phyloP scores from a whole-genome alignment of 2,113 vertebrate genomes.

The Bambusicola thoracicus region DNA sequence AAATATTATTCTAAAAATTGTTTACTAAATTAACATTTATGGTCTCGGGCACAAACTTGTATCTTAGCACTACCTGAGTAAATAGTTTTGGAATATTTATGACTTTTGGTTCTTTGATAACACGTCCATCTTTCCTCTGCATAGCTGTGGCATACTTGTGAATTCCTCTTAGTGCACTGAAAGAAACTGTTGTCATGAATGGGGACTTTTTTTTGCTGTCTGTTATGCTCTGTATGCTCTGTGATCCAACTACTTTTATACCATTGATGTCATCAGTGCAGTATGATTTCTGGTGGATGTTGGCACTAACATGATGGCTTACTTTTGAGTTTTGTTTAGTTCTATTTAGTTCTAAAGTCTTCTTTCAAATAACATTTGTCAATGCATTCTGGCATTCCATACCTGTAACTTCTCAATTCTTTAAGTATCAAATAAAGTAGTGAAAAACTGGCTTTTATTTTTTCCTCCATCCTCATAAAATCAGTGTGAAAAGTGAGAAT shows the following conservation, averaged over 20 bases:
- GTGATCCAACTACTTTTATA: not conserved
- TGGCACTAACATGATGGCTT: not conserved
- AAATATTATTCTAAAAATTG: not conserved
- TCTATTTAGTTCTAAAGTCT: not conserved
- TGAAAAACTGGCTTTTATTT: not conserved
- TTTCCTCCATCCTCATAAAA: not conserved
- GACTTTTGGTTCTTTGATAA: too few species aligned
- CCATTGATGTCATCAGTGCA: not conserved
- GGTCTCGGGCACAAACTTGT: not conserved
- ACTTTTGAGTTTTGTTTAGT: not conserved
- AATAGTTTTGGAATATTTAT: not conserved
- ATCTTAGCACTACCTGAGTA: not conserved
- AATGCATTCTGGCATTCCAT: not conserved
- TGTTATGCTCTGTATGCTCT: accelerated
- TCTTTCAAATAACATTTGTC: not conserved
- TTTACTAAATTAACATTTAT: not conserved
- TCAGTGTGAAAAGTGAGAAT: not conserved
- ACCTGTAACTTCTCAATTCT: not conserved
- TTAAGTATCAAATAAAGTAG: not conserved
- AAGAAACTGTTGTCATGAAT: not conserved
- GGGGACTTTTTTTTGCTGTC: not conserved
- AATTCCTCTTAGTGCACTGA: not conserved
- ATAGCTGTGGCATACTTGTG: not conserved
- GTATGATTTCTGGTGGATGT: not conserved
- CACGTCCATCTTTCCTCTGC: not conserved